Evolutionary conservation across 1,140 invertebrate genomes (phyloP).

Genomic region (Trichonephila inaurata): DNA sequence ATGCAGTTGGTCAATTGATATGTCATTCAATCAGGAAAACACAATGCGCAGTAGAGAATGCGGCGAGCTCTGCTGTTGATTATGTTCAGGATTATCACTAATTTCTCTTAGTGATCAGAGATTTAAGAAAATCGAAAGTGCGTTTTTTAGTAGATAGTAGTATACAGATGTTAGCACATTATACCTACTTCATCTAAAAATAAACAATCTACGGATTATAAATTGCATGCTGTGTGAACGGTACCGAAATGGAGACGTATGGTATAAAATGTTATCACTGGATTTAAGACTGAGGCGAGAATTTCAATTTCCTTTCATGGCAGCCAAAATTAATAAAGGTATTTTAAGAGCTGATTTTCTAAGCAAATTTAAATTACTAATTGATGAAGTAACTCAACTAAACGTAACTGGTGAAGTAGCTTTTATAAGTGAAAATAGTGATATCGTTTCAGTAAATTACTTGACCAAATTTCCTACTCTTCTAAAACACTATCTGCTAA

Average conservation of each 20-base stretch:
- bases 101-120: background rate
- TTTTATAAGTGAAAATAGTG: background rate
- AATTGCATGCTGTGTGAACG: too few species aligned
- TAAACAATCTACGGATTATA: background rate
- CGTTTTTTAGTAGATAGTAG: background rate
- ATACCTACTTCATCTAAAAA: background rate
- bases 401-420: background rate
- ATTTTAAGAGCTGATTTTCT: constrained; percentile 24
- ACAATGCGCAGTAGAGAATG: background rate
- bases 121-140: background rate
- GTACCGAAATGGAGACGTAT: background rate
- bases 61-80: background rate
- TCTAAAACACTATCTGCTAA: background rate
- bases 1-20: too few species aligned
- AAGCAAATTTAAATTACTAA: constrained; percentile 28
- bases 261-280: background rate
- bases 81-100: background rate
- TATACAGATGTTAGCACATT: background rate
- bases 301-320: background rate
- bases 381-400: constrained; percentile 43
- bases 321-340: background rate
- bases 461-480: background rate
- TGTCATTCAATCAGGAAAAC: background rate
- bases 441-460: background rate
- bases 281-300: background rate